Base-by-base conservation (phyloP, 2,797 vertebrate genomes). In the Spondyliosoma cantharus region DNA sequence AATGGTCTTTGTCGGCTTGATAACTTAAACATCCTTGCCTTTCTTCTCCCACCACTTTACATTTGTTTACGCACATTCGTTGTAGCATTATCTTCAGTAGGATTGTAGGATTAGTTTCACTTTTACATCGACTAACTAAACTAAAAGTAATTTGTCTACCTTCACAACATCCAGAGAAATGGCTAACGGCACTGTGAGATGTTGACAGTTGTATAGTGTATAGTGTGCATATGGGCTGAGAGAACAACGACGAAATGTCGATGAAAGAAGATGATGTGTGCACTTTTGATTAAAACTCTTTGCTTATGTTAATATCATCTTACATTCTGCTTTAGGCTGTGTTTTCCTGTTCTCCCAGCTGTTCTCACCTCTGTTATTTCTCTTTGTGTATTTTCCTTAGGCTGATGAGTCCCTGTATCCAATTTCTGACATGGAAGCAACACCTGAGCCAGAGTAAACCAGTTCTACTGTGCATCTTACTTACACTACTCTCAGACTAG, bases 381-480 rank as follows among this genome's bases (percentile, higher is more conserved):
- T 43, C 32, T 3, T 48, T 65, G 16, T 78, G 27, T 37, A 2
- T 65, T 78, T 17, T 54, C 42, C 53, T 22, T 54, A 82, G 71
- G 65, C 66, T 25, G 56, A 58, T 32, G 66, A 63, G 9, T 60
- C 29, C 43, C 32, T 60, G 53, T 73, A 4, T 37, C 11, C 19
- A 7, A 16, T 20, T 16, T 49, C 43, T 13, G 15, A 29, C 61
- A 81, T 72, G 81, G 59, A 74, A 48, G 48, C 14, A 48, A 56
- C 37, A 46, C 46, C 27, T 25, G 48, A 81, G 65, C 50, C 52
- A 1, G 20, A 73, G 46, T 86, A 75, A 83, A 53, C 58, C 69
- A 11, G 48, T 48, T 43, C 63, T 16, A 32, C 32, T 50, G 2
- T 43, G 16, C 5, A 3, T 12, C 27, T 29, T 42, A n/a, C 52